Base-by-base conservation (phyloP, 2,888 invertebrate genomes). In the Andrena hattorfiana region DNA sequence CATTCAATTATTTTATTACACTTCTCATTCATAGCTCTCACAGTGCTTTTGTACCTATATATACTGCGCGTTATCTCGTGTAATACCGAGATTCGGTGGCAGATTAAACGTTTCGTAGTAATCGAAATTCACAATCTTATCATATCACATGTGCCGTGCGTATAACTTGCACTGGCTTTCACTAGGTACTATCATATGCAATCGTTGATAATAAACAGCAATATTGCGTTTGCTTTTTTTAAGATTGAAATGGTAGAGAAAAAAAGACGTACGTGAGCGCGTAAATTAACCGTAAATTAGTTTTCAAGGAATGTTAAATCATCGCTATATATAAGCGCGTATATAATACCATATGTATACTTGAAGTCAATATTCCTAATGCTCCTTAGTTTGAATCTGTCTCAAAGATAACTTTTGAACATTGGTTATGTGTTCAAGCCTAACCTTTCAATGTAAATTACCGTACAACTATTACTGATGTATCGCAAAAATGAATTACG, bases 1-100 rank as follows among this genome's bases (percentile, higher is more conserved):
- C 56, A 23, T 23, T 56, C 56, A 56, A 56, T 56, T 56, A 56
- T 56, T 56, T 56, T 56, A 23, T 26, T 20, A 56, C 26, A 26
- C 10, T 56, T 56, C 56, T 23, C 56, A 23, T 10, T 23, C 56
- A 23, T 10, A 10, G 10, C 23, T 26, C 26, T 10, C 23, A 26
- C 13, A 56, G 10, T 56, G 56, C 10, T 8, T 20, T 42, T 2
- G n/a, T n/a, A n/a, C n/a, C n/a, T n/a, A n/a, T 42, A 4, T 42
- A 4, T 16, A 16, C 56, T 56, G 4, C 13, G 26, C 20, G 26
- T 56, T 54, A n/a, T 26, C 10, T 56, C 2, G 8, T 51, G 8
- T 51, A 8, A 13, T 20, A 3, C 4, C 23, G 23, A 10, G 8
- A 13, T 26, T 56, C 10, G 4, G 42, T 42, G 16, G 13, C 42